phyloP scores from a whole-genome alignment of 2,888 invertebrate genomes.

The Lasioglossum figueresi region DNA sequence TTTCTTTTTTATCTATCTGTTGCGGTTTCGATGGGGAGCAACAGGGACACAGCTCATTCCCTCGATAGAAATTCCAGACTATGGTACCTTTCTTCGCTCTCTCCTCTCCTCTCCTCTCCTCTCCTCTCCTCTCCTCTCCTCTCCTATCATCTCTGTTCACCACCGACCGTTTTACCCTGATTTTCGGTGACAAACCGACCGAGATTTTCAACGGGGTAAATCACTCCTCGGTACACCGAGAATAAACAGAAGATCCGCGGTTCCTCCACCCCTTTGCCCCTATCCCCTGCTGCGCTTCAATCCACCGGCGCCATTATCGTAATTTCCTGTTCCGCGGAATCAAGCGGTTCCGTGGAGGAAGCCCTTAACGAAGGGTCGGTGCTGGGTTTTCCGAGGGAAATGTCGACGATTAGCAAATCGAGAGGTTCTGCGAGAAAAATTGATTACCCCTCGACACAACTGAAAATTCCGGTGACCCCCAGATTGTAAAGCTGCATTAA shows the following conservation, averaged over 20 bases:
- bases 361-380: background rate
- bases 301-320: background rate
- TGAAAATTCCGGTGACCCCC: background rate
- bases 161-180: background rate
- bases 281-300: background rate
- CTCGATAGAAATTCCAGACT: slow-evolving; percentile 19
- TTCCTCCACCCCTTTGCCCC: background rate
- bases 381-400: background rate
- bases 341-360: background rate
- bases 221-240: background rate
- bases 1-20: background rate
- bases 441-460: background rate
- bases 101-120: background rate
- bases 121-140: background rate
- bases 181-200: background rate
- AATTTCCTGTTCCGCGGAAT: background rate
- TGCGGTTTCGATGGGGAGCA: background rate
- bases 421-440: background rate
- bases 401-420: background rate
- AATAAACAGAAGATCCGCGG: background rate
- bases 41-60: background rate
- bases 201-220: background rate
- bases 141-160: background rate
- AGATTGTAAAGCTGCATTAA: background rate
- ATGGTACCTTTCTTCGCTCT: background rate